Conservation (phyloP, 2,888 invertebrate genomes). For the Acrobasis suavella region DNA sequence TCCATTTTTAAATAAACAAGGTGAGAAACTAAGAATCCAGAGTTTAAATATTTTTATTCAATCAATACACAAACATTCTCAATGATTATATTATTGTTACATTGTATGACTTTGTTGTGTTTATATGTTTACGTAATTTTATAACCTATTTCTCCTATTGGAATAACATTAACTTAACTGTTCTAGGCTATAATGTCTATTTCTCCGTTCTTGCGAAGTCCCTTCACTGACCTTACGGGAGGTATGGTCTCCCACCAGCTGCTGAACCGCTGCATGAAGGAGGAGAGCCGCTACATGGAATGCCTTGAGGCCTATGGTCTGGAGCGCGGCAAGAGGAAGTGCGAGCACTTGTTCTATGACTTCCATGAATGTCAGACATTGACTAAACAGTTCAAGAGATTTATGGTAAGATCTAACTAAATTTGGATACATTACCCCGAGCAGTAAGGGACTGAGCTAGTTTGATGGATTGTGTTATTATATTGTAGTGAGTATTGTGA, state of each 20-base stretch:
- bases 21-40: neutral
- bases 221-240: constrained; percentile 88
- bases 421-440: too few relatives aligned
- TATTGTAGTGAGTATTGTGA: too few relatives aligned
- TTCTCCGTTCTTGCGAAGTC: constrained; percentile 85
- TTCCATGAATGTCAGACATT: constrained; percentile 86
- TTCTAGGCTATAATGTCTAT: constrained; percentile 75
- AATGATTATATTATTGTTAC: neutral
- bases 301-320: constrained; percentile 92
- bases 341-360: constrained; percentile 84
- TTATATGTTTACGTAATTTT: constrained; percentile 63
- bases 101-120: constrained; percentile 23
- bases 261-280: constrained; percentile 84
- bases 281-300: constrained; percentile 88
- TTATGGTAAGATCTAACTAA: constrained; percentile 62
- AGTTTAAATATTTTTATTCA: too few relatives aligned
- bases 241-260: constrained; percentile 85
- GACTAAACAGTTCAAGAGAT: constrained; percentile 83
- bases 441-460: too few relatives aligned
- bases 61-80: too few relatives aligned
- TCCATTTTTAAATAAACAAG: constrained; percentile 8
- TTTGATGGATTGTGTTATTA: too few relatives aligned
- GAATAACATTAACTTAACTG: constrained; percentile 9
- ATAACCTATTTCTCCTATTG: constrained; percentile 43
- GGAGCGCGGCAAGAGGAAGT: constrained; percentile 84